A percentile compares a stretch with the other conserved stretches of the same genome.
phyloP scores from a whole-genome alignment of 2,888 invertebrate genomes.

The Pachliopta kotzebuea region DNA sequence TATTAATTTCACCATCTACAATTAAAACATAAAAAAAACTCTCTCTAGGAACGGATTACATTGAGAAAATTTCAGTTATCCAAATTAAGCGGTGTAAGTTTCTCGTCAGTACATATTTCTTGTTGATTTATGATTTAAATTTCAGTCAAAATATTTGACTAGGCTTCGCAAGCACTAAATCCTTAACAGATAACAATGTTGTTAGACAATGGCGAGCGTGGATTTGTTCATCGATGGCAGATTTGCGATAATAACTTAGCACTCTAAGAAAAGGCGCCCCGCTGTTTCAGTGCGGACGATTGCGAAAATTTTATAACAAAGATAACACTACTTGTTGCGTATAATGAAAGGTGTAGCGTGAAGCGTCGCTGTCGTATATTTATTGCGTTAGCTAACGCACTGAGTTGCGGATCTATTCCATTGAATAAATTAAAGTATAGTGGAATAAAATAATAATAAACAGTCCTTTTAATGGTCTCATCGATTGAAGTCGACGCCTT shows the following conservation, averaged over 20 bases:
- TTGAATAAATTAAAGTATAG: neutral
- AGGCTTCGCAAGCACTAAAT: conserved; percentile 10
- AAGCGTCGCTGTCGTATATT: conserved; percentile 7
- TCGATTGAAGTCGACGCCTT: no score
- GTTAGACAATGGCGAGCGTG: conserved; percentile 15
- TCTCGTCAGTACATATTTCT: neutral
- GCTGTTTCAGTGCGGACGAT: conserved; percentile 25
- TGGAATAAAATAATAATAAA: neutral
- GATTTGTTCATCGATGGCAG: conserved; percentile 24
- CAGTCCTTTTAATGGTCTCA: no score
- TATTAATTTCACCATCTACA: no score
- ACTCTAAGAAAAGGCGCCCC: conserved; percentile 17
- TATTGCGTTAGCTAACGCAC: neutral
- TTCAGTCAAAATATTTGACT: conserved; percentile 9
- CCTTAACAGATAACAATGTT: conserved; percentile 24
- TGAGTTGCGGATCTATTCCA: no score
- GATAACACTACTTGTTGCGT: conserved; percentile 14
- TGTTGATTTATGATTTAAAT: conserved; percentile 9
- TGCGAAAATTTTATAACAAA: conserved; percentile 21
- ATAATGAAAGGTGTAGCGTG: conserved; percentile 19
- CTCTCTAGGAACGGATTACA: no score
- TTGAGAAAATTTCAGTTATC: neutral
- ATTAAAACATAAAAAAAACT: no score
- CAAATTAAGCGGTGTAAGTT: neutral
- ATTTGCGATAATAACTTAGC: conserved; percentile 28